Evolutionary conservation across 2,797 vertebrate species (phyloP).

Genomic region (Sitta carolinensis): DNA sequence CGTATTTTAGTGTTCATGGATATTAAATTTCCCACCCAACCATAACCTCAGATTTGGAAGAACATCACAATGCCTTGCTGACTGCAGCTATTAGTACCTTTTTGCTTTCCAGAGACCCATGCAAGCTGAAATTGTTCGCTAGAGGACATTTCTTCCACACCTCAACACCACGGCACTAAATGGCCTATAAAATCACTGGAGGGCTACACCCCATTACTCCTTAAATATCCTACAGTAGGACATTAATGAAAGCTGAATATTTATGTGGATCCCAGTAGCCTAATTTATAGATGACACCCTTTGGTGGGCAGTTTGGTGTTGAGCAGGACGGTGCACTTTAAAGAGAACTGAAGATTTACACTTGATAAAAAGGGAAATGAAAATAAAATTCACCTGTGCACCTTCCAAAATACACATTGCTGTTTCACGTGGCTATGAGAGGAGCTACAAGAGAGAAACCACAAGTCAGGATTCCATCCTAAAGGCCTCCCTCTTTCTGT

Average conservation of each 20-base stretch:
- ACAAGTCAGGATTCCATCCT: not conserved
- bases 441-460: not conserved
- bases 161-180: slow-evolving; percentile 23
- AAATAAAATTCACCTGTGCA: not conserved
- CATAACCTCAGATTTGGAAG: not conserved
- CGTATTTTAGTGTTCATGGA: not conserved
- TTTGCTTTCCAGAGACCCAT: slow-evolving; percentile 23
- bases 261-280: not conserved
- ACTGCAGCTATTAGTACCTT: not conserved
- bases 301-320: not conserved
- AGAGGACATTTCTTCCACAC: slow-evolving; percentile 12
- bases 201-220: slow-evolving; percentile 1
- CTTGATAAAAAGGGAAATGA: not conserved
- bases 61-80: not conserved
- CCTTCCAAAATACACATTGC: not conserved
- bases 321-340: not conserved
- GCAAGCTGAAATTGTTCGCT: not conserved
- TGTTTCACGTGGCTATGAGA: not conserved
- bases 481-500: not conserved
- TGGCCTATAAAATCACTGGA: slow-evolving; percentile 21
- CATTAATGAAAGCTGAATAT: slow-evolving; percentile 14
- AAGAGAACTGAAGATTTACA: not conserved
- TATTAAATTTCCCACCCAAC: not conserved
- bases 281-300: not conserved
- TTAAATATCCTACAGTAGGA: not conserved